Evolutionary conservation across 2,113 vertebrate genomes (phyloP), one percentile per base, ranked within the genome.

Genomic region (Otolemur garnettii): DNA sequence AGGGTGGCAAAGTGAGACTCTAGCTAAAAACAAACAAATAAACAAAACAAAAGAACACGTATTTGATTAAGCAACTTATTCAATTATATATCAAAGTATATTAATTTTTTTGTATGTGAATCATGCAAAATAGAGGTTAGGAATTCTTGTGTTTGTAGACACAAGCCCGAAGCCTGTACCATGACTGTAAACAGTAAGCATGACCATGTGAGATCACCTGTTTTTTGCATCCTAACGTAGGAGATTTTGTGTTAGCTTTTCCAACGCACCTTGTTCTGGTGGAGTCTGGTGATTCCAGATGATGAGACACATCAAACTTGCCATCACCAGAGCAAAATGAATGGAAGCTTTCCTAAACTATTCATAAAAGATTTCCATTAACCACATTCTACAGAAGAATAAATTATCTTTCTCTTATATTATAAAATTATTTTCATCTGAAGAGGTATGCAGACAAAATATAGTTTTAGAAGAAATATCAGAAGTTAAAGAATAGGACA

Each of bases 351-450:
- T 84, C 50, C 45, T 38, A 80, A 90, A 83, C 38, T 53, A 38
- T 83, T 72, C 71, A 45, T 66, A 77, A 68, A 94, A 83, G 86
- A 72, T 38, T 60, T 92, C 75, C 90, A 82, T 79, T 93, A 77
- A 17, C 15, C 19, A 94, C 35, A 10, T 24, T 90, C 17, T 38
- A 10, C 45, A 60, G 87, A 87, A 89, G 5, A 90, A 85, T 26
- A 59, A 5, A 75, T 50, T 88, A 83, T n/a, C 14, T 87, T 91
- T 72, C 53, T 93, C 17, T 92, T 96, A 30, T 35, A 33, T 74
- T 42, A 83, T 81, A 86, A 90, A 72, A 42, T 90, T 59, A 75
- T 72, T 68, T 57, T 71, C 68, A 80, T 85, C 64, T 38, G 15
- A 90, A 78, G 12, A 35, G 71, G 4, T 50, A 57, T 38, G 19